Base-by-base conservation (phyloP, 2,888 invertebrate genomes). In the Desoria tigrina region DNA sequence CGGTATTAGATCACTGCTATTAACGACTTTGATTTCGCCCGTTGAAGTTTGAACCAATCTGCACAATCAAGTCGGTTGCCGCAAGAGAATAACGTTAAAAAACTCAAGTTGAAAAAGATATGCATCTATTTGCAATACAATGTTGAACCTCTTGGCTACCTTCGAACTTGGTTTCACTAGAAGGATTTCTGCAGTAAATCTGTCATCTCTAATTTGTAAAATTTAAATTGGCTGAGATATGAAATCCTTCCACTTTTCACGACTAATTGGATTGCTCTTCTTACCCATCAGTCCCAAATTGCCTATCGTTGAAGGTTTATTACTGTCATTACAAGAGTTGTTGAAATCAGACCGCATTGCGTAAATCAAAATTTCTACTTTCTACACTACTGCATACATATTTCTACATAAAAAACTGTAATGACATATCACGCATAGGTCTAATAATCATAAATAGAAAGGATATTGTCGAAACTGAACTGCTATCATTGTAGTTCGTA, bases 181-280 rank as follows among this genome's bases (percentile, higher is more conserved):
- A 11, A 39, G 21, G 4, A 45, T 16, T 45, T 45, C 45, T 21
- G n/a, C n/a, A 45, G n/a, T 55, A 39, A 57, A 57, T 57, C 57
- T 57, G 57, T 57, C 57, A 57, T 57, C 57, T 39, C 57, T 28
- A 57, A 57, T 57, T 57, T 57, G 39, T 57, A 39, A 57, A 57
- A 57, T 37, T 57, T 57, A 57, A 57, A 57, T 57, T 57, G 57
- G 57, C 57, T 57, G 57, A 42, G 42, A 42, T 57, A 57, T 42
- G 57, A 57, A 57, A 57, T 57, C 39, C 39, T 39, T 57, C 42
- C 51, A 51, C 51, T 51, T 51, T 51, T 51, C 51, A 3, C 21
- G 27, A 57, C 57, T 57, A 57, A 57, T 57, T 57, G 57, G 57
- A 2, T 39, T 28, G 27, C 27, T 42, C 57, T 57, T 57, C 57